Conservation (phyloP, 2,113 vertebrate species). For the Thinocorus orbignyianus region DNA sequence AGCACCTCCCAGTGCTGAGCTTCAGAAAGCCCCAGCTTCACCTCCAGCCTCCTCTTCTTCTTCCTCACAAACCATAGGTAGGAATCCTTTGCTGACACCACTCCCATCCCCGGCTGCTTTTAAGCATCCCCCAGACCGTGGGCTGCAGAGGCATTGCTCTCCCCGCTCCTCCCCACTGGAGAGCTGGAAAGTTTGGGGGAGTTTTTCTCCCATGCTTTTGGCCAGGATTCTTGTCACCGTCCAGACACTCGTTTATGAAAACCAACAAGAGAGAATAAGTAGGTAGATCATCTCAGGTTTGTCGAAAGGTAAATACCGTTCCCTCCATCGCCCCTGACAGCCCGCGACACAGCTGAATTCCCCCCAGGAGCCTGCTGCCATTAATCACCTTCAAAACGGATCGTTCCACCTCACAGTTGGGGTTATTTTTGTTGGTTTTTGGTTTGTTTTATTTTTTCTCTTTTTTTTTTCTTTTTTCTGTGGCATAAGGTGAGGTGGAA, state of each 20-base stretch:
- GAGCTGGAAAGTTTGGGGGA: not conserved
- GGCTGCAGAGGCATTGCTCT: not conserved
- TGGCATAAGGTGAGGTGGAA: not conserved
- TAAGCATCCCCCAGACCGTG: not conserved
- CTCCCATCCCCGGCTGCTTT: not conserved
- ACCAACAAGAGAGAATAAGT: not conserved
- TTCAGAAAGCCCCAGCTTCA: not conserved
- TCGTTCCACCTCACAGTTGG: not conserved
- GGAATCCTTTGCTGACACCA: not conserved
- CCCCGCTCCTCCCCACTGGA: not conserved
- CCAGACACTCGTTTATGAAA: conserved; percentile 4
- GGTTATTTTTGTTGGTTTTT: no score
- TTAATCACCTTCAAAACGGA: conserved; percentile 53
- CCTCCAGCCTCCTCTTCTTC: not conserved
- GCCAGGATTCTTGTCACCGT: not conserved
- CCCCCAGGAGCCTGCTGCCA: not conserved
- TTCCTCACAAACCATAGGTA: not conserved
- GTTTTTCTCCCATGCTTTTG: not conserved
- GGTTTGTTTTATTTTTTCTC: no score
- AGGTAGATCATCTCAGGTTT: not conserved
- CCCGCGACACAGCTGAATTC: conserved; percentile 19
- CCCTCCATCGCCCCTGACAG: conserved; percentile 44
- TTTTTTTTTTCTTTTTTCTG: not conserved
- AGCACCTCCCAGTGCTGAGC: not conserved
- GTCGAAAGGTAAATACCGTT: conserved; percentile 44